phyloP scores from a whole-genome alignment of 1,140 invertebrate species.

The Nymphalis io region DNA sequence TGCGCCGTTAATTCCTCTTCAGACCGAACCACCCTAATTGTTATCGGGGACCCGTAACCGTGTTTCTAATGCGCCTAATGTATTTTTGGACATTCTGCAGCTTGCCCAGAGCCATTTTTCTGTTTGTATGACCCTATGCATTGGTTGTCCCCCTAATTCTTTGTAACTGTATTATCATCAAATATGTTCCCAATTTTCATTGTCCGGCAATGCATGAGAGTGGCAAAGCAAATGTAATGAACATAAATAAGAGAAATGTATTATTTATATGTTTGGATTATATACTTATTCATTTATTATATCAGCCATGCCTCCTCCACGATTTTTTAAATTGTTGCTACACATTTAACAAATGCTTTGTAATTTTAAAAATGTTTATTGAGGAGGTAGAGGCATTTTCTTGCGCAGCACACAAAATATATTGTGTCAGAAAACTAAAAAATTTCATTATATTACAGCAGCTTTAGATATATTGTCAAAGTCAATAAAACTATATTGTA shows the following conservation, averaged over 20 bases:
- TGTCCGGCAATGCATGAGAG: slow-evolving; percentile 67
- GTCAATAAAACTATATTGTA: slow-evolving; percentile 27
- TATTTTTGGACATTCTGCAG: slow-evolving; percentile 80
- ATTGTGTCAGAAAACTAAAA: neutral
- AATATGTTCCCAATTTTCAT: slow-evolving; percentile 80
- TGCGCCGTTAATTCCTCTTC: slow-evolving; percentile 72
- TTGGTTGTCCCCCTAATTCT: slow-evolving; percentile 54
- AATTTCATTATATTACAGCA: slow-evolving; percentile 1
- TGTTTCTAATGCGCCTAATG: slow-evolving; percentile 79
- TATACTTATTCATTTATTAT: neutral
- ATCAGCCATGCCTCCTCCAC: no score
- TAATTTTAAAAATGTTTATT: no score
- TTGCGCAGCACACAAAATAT: no score
- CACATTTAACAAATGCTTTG: no score
- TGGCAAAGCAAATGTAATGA: slow-evolving; percentile 66
- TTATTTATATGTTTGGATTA: neutral
- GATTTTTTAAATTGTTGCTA: no score
- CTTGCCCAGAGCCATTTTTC: slow-evolving; percentile 76
- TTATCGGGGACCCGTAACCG: slow-evolving; percentile 77
- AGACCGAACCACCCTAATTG: slow-evolving; percentile 77
- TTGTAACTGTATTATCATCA: slow-evolving; percentile 75
- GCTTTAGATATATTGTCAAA: slow-evolving; percentile 18
- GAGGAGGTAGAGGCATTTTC: no score
- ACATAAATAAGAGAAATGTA: slow-evolving; percentile 63
- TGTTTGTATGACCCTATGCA: slow-evolving; percentile 70